Evolutionary conservation across 2,113 vertebrate species (phyloP).

Genomic region (Cyanistes caeruleus): DNA sequence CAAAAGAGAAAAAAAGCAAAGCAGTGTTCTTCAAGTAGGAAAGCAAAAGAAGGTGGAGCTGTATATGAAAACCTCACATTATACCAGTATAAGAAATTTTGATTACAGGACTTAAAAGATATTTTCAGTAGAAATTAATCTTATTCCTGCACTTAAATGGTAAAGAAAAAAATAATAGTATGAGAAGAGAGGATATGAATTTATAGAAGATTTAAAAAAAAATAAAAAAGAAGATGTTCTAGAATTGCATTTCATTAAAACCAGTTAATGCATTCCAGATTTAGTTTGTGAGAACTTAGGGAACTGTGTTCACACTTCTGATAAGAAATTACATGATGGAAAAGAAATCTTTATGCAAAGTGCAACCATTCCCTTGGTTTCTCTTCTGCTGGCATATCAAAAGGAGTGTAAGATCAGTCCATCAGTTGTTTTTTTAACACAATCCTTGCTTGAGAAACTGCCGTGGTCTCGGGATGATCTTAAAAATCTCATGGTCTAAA

Average conservation of each 20-base stretch:
- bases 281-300: background rate
- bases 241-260: background rate
- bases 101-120: background rate
- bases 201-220: background rate
- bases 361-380: background rate
- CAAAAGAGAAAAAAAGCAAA: background rate
- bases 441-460: background rate
- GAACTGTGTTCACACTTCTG: background rate
- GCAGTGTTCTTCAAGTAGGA: background rate
- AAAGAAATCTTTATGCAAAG: background rate
- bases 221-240: background rate
- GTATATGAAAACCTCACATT: background rate
- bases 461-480: background rate
- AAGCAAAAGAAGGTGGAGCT: background rate
- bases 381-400: background rate
- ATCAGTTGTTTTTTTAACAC: background rate
- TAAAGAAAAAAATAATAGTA: background rate
- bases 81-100: background rate
- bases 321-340: background rate
- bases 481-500: background rate
- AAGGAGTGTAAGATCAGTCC: background rate
- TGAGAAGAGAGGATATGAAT: background rate
- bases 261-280: background rate
- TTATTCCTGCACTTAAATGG: background rate
- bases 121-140: background rate